A percentile compares a stretch with the other conserved stretches of the same genome.
These are phyloP conservation scores for Cosmopolites sordidus DNA, from an alignment of 2,888 invertebrate genomes.

Conservation along the genomic window DNA sequence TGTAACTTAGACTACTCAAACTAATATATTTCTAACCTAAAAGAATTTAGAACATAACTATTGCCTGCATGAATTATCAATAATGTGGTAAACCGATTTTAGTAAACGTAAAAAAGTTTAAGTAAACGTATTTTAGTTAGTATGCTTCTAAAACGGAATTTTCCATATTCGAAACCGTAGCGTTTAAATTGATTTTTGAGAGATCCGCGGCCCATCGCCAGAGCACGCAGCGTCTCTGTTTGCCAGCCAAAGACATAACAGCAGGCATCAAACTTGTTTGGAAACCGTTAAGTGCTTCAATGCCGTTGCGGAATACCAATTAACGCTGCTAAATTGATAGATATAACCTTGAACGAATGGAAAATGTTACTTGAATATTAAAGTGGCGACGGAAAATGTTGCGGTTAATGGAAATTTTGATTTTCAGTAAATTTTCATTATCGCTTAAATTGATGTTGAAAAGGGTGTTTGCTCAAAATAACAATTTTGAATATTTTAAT, in stretches of 20 bases:
- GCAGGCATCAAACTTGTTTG: slow-evolving; percentile 22
- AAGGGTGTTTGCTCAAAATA: background rate
- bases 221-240: slow-evolving; percentile 16
- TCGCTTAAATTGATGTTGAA: background rate
- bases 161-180: too few species aligned
- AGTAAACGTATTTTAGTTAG: too few species aligned
- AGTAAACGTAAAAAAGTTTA: too few species aligned
- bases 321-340: slow-evolving; percentile 21
- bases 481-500: too few species aligned
- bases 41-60: too few species aligned
- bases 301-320: slow-evolving; percentile 24
- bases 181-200: background rate
- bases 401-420: slow-evolving; percentile 13
- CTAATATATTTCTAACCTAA: too few species aligned
- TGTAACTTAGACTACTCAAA: too few species aligned
- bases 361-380: slow-evolving; percentile 18
- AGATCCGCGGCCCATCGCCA: slow-evolving; percentile 5
- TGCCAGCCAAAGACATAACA: slow-evolving; percentile 21
- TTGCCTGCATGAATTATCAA: too few species aligned
- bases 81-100: too few species aligned
- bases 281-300: slow-evolving; percentile 22
- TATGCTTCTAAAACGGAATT: too few species aligned
- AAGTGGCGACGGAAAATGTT: slow-evolving; percentile 8
- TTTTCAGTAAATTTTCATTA: slow-evolving; percentile 8
- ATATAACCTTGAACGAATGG: slow-evolving; percentile 17